These are phyloP conservation scores for Cryptotermes secundus DNA, from an alignment of 1,140 invertebrate genomes.

Conservation along the genomic window DNA sequence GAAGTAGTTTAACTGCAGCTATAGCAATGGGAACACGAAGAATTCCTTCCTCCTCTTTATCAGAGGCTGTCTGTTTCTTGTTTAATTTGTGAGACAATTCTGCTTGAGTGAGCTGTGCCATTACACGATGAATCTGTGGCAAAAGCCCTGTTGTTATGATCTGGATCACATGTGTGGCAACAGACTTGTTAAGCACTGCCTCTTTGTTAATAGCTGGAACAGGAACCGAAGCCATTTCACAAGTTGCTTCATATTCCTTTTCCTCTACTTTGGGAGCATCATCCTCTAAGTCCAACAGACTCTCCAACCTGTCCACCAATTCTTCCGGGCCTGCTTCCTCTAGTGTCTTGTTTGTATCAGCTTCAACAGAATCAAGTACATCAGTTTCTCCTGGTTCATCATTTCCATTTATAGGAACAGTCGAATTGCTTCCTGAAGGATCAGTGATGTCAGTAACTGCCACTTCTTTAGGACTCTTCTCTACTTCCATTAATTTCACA, in stretches of 20 bases:
- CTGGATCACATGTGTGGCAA: conserved; percentile 71
- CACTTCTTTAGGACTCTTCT: neutral
- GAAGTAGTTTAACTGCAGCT: conserved; percentile 88
- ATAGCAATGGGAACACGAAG: conserved; percentile 87
- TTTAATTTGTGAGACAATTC: conserved; percentile 76
- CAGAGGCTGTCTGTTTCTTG: conserved; percentile 57
- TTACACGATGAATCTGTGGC: conserved; percentile 64
- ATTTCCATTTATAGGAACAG: conserved; percentile 32
- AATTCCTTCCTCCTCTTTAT: conserved; percentile 86
- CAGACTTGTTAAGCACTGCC: conserved; percentile 43
- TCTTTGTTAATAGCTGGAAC: conserved; percentile 27
- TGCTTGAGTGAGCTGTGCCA: conserved; percentile 67
- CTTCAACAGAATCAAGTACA: conserved; percentile 41
- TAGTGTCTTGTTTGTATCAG: neutral
- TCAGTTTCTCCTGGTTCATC: conserved; percentile 40
- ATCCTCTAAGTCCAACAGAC: neutral
- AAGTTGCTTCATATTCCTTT: conserved; percentile 31
- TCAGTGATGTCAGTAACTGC: conserved; percentile 27
- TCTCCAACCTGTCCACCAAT: neutral
- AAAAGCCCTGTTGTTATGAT: conserved; percentile 62
- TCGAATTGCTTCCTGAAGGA: conserved; percentile 37
- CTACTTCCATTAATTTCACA: neutral
- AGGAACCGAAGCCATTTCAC: conserved; percentile 15
- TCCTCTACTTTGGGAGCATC: conserved; percentile 39
- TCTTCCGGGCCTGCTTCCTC: neutral